phyloP scores from a whole-genome alignment of 2,113 vertebrate genomes.

The Nerophis ophidion region DNA sequence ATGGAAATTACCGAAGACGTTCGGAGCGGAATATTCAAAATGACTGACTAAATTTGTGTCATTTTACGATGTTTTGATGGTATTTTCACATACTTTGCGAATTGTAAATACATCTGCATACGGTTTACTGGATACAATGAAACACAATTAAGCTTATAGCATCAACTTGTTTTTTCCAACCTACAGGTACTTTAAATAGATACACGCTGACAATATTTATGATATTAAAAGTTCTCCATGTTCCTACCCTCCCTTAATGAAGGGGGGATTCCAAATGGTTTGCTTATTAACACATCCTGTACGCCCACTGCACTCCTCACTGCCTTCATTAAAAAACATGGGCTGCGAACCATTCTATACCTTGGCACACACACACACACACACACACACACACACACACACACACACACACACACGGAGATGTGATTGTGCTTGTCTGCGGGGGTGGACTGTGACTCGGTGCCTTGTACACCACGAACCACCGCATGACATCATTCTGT shows the following conservation, averaged over 20 bases:
- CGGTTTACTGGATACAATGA: too few species aligned
- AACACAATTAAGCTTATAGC: too few species aligned
- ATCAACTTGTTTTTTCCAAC: too few species aligned
- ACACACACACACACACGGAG: slow-evolving; percentile 32
- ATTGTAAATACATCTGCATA: too few species aligned
- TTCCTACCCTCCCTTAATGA: slow-evolving; percentile 26
- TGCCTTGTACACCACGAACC: slow-evolving; percentile 69
- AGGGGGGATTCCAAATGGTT: slow-evolving; percentile 46
- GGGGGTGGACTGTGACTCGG: slow-evolving; percentile 51
- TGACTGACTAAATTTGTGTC: too few species aligned
- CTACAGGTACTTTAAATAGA: background rate
- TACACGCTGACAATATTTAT: slow-evolving; percentile 14
- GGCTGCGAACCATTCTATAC: slow-evolving; percentile 52
- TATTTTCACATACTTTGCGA: too few species aligned
- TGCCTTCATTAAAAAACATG: slow-evolving; percentile 58
- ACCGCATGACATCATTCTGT: slow-evolving; percentile 62
- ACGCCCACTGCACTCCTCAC: slow-evolving; percentile 49
- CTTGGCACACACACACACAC: slow-evolving; percentile 41
- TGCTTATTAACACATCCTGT: slow-evolving; percentile 55
- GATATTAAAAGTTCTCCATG: slow-evolving; percentile 6
- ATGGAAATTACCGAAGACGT: too few species aligned
- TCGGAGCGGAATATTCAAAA: too few species aligned
- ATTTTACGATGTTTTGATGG: too few species aligned
- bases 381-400: slow-evolving; percentile 16
- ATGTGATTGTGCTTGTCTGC: slow-evolving; percentile 41